phyloP scores from a whole-genome alignment of 1,140 invertebrate genomes.

The Chymomyza costata region DNA sequence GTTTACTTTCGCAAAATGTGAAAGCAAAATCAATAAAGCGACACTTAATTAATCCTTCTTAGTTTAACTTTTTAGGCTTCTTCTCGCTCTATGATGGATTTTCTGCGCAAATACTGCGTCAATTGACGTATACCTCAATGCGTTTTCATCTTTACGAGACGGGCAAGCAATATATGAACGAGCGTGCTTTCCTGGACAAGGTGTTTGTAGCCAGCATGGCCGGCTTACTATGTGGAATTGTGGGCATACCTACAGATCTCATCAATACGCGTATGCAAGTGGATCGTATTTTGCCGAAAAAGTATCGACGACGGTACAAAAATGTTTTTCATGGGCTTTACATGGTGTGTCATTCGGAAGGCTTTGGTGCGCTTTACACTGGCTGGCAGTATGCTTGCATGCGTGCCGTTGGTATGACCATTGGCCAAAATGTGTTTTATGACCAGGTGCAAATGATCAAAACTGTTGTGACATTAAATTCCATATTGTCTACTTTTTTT shows the following conservation, averaged over 20 bases:
- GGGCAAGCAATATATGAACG: constrained; percentile 32
- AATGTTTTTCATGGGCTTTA: constrained; percentile 38
- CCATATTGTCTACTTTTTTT: background rate
- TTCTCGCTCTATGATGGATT: constrained; percentile 45
- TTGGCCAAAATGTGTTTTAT: constrained; percentile 45
- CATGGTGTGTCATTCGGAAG: constrained; percentile 22
- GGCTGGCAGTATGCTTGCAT: constrained; percentile 9
- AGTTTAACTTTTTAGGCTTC: constrained; percentile 22
- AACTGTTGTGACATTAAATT: background rate
- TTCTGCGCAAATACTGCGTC: constrained; percentile 36
- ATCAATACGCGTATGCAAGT: constrained; percentile 50
- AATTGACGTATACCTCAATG: constrained; percentile 38
- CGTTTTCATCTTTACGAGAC: constrained; percentile 44
- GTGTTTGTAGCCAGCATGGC: constrained; percentile 29
- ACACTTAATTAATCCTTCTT: no score
- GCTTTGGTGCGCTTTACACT: constrained; percentile 24
- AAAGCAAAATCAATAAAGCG: no score
- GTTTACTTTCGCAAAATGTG: no score
- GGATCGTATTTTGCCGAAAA: constrained; percentile 16
- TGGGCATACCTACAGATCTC: constrained; percentile 48
- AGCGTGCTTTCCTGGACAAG: constrained; percentile 16
- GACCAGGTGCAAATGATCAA: constrained; percentile 43
- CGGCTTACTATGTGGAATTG: constrained; percentile 14
- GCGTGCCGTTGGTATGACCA: constrained; percentile 8
- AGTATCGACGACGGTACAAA: constrained; percentile 20